Conservation (phyloP, 2,888 invertebrate species). For the Ctenicera cuprea region DNA sequence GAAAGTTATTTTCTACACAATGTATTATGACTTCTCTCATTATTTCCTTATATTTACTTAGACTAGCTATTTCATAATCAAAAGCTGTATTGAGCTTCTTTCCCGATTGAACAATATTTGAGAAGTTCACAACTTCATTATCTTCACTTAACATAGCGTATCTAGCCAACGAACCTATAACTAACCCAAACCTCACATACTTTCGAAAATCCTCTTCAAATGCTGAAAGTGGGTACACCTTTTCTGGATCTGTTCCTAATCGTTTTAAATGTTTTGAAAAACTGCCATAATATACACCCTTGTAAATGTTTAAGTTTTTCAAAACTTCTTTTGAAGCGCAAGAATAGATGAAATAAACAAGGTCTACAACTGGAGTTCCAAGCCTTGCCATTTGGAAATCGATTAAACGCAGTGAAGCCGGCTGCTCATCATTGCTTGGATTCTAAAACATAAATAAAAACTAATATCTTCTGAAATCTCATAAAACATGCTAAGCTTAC, state of each 20-base stretch:
- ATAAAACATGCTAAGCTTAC: conserved; percentile 31
- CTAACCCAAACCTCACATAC: conserved; percentile 59
- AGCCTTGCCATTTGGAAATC: conserved; percentile 62
- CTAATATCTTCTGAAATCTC: no score
- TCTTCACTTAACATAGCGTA: conserved; percentile 57
- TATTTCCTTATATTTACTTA: conserved; percentile 34
- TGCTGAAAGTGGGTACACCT: conserved; percentile 61
- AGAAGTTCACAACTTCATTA: conserved; percentile 52
- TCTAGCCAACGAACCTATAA: conserved; percentile 53
- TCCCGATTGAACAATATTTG: background rate
- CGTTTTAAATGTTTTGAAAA: conserved; percentile 58
- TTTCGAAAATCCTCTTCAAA: conserved; percentile 62
- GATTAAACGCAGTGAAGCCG: conserved; percentile 56
- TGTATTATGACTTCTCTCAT: conserved; percentile 41
- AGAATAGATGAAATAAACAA: conserved; percentile 63
- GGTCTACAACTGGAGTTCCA: conserved; percentile 61
- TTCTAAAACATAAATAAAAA: conserved; percentile 6
- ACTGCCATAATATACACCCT: conserved; percentile 63
- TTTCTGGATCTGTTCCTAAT: conserved; percentile 62
- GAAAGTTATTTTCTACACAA: conserved; percentile 38
- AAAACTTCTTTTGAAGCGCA: conserved; percentile 60
- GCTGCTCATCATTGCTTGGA: background rate
- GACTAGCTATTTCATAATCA: conserved; percentile 21
- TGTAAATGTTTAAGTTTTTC: conserved; percentile 58
- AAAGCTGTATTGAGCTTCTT: conserved; percentile 24